Conservation (phyloP, 2,888 invertebrate species). For the Cheilosia impressa region DNA sequence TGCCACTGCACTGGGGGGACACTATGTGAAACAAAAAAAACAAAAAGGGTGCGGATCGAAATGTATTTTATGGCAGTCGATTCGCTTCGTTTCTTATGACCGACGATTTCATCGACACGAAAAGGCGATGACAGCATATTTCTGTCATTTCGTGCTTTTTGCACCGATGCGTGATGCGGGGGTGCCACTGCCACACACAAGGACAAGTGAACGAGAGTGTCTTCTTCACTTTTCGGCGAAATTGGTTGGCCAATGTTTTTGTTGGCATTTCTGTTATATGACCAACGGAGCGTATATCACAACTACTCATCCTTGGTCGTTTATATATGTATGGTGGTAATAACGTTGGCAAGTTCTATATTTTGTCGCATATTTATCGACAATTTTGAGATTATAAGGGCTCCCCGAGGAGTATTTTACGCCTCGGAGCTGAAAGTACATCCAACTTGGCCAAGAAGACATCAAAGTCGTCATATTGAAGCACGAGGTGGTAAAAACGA, state of each 20-base stretch:
- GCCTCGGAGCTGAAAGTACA: conserved; percentile 38
- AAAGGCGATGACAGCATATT: conserved; percentile 74
- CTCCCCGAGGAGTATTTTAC: conserved; percentile 56
- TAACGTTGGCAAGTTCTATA: conserved; percentile 64
- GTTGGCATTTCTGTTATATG: conserved; percentile 42
- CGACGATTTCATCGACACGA: conserved; percentile 73
- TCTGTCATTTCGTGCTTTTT: conserved; percentile 52
- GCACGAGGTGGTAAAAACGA: conserved; percentile 1
- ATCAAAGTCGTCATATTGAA: conserved; percentile 32
- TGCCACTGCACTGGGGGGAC: conserved; percentile 32
- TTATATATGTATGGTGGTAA: conserved; percentile 27
- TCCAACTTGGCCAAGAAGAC: conserved; percentile 36
- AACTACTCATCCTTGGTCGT: conserved; percentile 8
- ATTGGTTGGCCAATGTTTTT: conserved; percentile 47
- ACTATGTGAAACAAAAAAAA: neutral
- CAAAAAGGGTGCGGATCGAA: conserved; percentile 68
- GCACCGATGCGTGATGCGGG: neutral
- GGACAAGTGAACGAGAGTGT: conserved; percentile 33
- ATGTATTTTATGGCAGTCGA: conserved; percentile 68
- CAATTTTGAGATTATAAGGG: conserved; percentile 72
- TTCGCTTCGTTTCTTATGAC: conserved; percentile 70
- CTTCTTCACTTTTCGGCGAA: conserved; percentile 39
- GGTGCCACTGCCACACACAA: neutral
- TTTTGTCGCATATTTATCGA: conserved; percentile 72
- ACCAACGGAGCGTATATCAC: conserved; percentile 40